Conservation (phyloP, 2,888 invertebrate genomes). For the Thera obeliscata region DNA sequence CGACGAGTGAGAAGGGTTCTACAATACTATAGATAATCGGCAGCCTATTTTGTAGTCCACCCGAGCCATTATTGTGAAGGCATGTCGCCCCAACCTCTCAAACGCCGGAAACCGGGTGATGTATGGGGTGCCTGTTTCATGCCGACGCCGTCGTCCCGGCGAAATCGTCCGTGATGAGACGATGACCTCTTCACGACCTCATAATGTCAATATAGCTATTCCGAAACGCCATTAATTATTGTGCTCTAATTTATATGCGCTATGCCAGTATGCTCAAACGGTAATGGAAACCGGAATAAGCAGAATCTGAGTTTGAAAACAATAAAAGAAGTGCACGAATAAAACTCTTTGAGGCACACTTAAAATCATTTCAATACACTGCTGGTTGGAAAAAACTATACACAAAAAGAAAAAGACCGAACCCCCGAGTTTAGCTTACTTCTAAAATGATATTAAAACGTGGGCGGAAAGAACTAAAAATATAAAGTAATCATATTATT, state of each 20-base stretch:
- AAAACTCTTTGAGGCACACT: no score
- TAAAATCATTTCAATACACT: no score
- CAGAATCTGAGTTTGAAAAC: no score
- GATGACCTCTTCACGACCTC: constrained; percentile 33
- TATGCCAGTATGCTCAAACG: no score
- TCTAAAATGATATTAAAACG: constrained; percentile 8
- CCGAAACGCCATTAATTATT: neutral
- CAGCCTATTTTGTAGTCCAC: constrained; percentile 46
- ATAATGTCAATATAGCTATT: constrained; percentile 31
- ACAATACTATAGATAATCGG: constrained; percentile 33
- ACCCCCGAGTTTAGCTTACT: constrained; percentile 4
- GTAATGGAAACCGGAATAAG: no score
- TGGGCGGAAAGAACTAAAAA: neutral
- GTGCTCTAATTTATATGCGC: no score
- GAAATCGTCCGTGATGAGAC: constrained; percentile 39
- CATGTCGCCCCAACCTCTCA: constrained; percentile 43
- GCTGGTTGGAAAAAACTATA: no score
- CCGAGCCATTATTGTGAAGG: constrained; percentile 30
- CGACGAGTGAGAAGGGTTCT: constrained; percentile 36
- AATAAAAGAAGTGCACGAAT: no score
- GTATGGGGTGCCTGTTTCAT: constrained; percentile 41
- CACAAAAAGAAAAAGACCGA: neutral
- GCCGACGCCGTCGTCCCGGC: constrained; percentile 17
- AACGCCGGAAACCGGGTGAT: constrained; percentile 46
- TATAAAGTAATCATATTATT: constrained; percentile 1